Evolutionary conservation across 1,140 invertebrate genomes (phyloP).

Genomic region (Bombyx mandarina): DNA sequence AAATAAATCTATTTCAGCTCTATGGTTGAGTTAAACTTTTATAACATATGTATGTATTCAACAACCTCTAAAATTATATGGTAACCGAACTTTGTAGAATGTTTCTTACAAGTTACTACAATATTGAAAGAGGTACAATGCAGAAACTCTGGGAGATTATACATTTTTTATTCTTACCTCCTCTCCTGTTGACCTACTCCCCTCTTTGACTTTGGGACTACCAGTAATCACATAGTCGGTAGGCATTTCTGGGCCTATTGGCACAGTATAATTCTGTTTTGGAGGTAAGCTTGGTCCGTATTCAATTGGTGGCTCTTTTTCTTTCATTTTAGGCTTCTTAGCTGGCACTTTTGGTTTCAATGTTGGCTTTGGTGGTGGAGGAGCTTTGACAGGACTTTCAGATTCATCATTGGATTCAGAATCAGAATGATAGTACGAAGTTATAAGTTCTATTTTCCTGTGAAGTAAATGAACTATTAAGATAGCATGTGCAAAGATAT

Average conservation of each 20-base stretch:
- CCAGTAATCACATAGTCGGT: constrained; percentile 10
- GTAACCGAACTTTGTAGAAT: no score
- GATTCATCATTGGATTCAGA: constrained; percentile 59
- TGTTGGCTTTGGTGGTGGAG: constrained; percentile 10
- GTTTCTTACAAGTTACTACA: background rate
- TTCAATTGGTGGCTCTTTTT: constrained; percentile 31
- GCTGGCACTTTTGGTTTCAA: constrained; percentile 13
- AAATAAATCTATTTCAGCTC: no score
- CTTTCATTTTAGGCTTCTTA: constrained; percentile 32
- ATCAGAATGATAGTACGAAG: constrained; percentile 59
- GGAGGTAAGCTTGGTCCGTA: constrained; percentile 46
- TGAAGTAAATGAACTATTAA: constrained; percentile 13
- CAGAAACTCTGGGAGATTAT: background rate
- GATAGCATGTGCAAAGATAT: no score
- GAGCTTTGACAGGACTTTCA: constrained; percentile 26
- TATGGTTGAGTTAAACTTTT: no score
- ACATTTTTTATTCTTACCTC: constrained; percentile 1
- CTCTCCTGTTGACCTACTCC: constrained; percentile 11
- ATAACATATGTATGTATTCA: no score
- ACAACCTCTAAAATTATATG: no score
- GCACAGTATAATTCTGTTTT: constrained; percentile 34
- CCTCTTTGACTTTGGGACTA: constrained; percentile 1
- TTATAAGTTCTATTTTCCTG: constrained; percentile 63
- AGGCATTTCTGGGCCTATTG: constrained; percentile 54
- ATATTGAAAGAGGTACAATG: background rate